Base-by-base conservation (phyloP, 2,888 invertebrate species). In the Acleris sparsana region DNA sequence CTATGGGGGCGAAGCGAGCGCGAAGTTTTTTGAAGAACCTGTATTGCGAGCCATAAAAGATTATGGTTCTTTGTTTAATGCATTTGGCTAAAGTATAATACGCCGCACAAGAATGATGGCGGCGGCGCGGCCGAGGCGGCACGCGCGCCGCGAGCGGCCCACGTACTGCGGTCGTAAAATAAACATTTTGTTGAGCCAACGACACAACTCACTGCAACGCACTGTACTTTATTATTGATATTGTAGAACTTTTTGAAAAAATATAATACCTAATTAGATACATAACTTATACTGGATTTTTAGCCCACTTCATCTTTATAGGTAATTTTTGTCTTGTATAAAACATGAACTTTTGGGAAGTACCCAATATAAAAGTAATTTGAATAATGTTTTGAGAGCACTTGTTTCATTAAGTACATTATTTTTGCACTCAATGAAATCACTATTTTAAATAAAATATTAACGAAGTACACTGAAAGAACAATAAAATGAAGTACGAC, bases 391-490 rank as follows among this genome's bases (percentile, higher is more conserved):
- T 85, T 71, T 75, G 65, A 82, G 77, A 87, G 91, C 92, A 91
- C 91, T 84, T 75, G 80, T 85, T 86, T 87, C 84, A 84, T 82
- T 83, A 85, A 80, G 80, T 83, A 87, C 87, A 83, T 87, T 89
- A 91, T 89, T 91, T 89, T 89, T 89, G 91, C 91, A 92, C 91
- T 85, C 80, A 81, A 86, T 86, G 85, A 88, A 86, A 79, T 86
- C 88, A 90, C 90, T 89, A 89, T 89, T 89, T 89, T 89, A 88
- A 89, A 87, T 85, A 87, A 85, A 85, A 86, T 85, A 83, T 80
- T 79, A 80, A 84, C 80, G 78, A 84, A 85, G 75, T 86, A 88
- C 88, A 90, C 85, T 83, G 84, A 84, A 82, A 79, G 84, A 88
- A 85, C 83, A 88, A 89, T 89, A 88, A 89, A 89, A 61, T 66